A percentile compares a stretch with the other conserved stretches of the same genome.
Conservation (phyloP, 2,113 vertebrate species). For the Labrus mixtus region DNA sequence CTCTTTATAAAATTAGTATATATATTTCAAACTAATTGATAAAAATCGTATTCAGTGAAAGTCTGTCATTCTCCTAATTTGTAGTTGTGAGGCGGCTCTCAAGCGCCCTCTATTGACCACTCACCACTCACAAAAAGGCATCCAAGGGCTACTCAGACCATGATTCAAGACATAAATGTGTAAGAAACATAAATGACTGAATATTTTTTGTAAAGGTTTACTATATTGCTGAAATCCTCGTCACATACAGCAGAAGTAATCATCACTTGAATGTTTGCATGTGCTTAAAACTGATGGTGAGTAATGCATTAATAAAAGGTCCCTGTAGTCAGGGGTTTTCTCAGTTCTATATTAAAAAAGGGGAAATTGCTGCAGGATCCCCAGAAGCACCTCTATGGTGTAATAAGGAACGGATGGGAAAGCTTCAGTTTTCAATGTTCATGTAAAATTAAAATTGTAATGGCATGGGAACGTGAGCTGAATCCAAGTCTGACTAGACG, state of each 20-base stretch:
- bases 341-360: conserved; percentile 26
- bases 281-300: not conserved
- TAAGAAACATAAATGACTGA: no score
- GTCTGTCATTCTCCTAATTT: no score
- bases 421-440: conserved; percentile 21
- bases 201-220: no score
- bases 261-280: not conserved
- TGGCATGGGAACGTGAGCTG: conserved; percentile 29
- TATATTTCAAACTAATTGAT: no score
- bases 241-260: conserved; percentile 1
- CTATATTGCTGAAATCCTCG: no score
- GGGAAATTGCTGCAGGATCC: conserved; percentile 24
- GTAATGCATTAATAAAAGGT: conserved; percentile 29
- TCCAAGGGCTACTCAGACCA: no score
- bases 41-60: no score
- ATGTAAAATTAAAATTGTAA: conserved; percentile 40
- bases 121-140: no score
- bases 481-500: conserved; percentile 30
- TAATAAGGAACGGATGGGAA: conserved; percentile 21
- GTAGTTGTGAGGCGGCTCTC: no score
- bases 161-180: no score
- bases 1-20: no score
- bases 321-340: conserved; percentile 7
- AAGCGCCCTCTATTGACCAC: no score
- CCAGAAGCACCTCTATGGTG: conserved; percentile 2